Evolutionary conservation across 2,797 vertebrate species (phyloP).

Genomic region (Micrastur ruficollis): DNA sequence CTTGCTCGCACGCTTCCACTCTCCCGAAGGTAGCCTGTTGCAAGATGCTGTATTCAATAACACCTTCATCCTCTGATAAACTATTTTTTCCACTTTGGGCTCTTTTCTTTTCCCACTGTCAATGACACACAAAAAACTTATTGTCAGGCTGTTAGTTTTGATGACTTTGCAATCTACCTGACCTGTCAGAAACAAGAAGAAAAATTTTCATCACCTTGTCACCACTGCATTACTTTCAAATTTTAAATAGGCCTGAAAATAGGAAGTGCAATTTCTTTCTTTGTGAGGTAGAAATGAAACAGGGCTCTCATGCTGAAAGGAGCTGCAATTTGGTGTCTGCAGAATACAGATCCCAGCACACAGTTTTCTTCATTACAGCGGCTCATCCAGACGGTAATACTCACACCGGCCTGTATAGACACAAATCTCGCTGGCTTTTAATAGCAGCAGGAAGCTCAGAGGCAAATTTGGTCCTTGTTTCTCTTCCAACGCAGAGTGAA

Average conservation of each 20-base stretch:
- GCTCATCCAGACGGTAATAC: accelerated
- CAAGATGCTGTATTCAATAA: not conserved
- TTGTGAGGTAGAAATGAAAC: not conserved
- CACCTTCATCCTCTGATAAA: accelerated
- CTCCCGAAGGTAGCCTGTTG: not conserved
- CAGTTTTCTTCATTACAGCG: not conserved
- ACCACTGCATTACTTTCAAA: not conserved
- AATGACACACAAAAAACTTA: not conserved
- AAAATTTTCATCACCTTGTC: not conserved
- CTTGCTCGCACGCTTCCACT: accelerated
- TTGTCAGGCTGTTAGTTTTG: not conserved
- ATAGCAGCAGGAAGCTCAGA: not conserved
- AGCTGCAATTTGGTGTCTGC: not conserved
- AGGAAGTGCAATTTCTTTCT: not conserved
- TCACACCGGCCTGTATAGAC: not conserved
- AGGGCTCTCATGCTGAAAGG: not conserved
- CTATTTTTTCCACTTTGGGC: not conserved
- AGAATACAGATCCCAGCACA: not conserved
- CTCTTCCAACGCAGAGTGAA: not conserved
- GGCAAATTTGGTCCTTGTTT: not conserved
- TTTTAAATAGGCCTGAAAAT: not conserved
- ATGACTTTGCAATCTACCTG: not conserved
- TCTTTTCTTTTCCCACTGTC: not conserved
- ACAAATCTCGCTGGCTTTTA: not conserved
- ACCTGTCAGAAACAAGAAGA: not conserved